These are phyloP conservation scores for Castor canadensis DNA, from an alignment of 2,113 vertebrate species.

Conservation along the genomic window DNA sequence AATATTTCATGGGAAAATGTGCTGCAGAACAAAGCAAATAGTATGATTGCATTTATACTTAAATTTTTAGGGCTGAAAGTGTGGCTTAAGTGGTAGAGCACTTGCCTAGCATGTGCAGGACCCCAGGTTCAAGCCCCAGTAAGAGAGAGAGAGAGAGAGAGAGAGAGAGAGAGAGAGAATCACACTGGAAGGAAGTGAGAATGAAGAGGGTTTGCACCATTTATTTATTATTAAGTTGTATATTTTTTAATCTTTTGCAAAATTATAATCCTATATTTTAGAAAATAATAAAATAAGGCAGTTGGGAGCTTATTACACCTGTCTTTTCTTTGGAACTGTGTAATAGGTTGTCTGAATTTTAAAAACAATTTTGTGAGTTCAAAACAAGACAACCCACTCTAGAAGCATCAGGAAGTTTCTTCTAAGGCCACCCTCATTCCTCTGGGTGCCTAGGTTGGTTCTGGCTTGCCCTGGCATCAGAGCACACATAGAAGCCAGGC, in stretches of 20 bases:
- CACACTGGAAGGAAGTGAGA: background rate
- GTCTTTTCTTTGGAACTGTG: background rate
- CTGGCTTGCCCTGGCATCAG: background rate
- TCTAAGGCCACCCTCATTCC: background rate
- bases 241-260: background rate
- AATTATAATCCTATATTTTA: background rate
- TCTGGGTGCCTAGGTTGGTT: background rate
- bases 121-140: too few relatives aligned
- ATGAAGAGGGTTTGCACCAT: background rate
- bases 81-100: too few relatives aligned
- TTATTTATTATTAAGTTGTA: background rate
- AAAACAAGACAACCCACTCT: slow-evolving; percentile 2
- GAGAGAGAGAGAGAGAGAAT: too few relatives aligned
- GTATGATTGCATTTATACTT: background rate
- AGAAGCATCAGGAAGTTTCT: background rate
- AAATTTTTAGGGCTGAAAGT: too few relatives aligned
- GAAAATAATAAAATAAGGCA: background rate
- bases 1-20: background rate
- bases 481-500: background rate
- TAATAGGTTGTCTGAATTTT: background rate
- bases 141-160: too few relatives aligned
- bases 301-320: background rate
- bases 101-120: too few relatives aligned
- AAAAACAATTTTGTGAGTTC: background rate
- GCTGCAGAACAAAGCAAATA: background rate